Evolutionary conservation across 2,797 vertebrate species (phyloP).

Genomic region (Amazonetta brasiliensis): DNA sequence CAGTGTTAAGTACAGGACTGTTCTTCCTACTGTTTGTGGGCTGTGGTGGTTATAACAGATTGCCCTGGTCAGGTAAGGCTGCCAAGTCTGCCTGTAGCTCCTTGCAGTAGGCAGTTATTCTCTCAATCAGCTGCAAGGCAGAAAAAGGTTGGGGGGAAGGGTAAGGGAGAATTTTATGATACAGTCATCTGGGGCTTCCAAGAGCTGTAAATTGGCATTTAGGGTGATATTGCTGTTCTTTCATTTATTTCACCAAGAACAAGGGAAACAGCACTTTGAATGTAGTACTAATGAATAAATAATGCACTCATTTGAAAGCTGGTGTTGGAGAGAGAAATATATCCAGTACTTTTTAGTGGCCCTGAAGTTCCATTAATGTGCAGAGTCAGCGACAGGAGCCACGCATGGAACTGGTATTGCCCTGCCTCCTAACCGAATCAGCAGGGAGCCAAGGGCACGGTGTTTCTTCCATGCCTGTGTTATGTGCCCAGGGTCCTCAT

Average conservation of each 20-base stretch:
- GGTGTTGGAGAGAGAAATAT: conserved; percentile 31
- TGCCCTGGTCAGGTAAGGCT: not conserved
- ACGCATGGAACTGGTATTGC: not conserved
- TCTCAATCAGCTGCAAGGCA: not conserved
- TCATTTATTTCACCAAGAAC: conserved; percentile 68
- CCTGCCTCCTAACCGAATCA: not conserved
- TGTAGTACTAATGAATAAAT: conserved; percentile 68
- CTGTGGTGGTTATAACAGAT: not conserved
- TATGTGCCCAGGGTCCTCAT: not conserved
- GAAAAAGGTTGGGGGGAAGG: not conserved
- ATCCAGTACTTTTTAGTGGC: conserved; percentile 18
- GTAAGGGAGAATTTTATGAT: conserved; percentile 3
- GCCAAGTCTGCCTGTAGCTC: not conserved
- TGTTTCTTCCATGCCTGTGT: not conserved
- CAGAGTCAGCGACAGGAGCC: not conserved
- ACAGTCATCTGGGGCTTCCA: not conserved
- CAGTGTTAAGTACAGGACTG: not conserved
- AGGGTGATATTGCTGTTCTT: conserved; percentile 48
- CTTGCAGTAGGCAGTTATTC: not conserved
- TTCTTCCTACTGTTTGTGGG: not conserved
- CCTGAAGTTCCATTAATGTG: conserved; percentile 1
- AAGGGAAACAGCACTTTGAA: conserved; percentile 39
- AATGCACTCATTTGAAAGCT: conserved; percentile 58
- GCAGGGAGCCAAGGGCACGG: fast-evolving
- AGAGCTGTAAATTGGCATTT: conserved; percentile 51